phyloP scores from a whole-genome alignment of 2,113 vertebrate genomes.

The Cinclus cinclus region DNA sequence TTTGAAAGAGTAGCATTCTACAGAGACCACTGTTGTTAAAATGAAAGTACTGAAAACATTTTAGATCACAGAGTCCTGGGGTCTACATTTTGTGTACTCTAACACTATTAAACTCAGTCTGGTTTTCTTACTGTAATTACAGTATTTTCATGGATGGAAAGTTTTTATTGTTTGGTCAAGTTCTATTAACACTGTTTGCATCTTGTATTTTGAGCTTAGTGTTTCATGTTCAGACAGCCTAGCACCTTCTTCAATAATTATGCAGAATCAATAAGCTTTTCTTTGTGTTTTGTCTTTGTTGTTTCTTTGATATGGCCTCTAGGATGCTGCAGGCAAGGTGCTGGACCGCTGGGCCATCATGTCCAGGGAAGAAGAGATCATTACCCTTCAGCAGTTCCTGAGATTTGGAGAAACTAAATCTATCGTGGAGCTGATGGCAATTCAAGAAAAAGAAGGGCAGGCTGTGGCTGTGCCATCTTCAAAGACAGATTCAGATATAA shows the following conservation, averaged over 20 bases:
- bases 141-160: constrained; percentile 72
- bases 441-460: constrained; percentile 99
- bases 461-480: constrained; percentile 95
- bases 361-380: constrained; percentile 99
- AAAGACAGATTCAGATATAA: constrained; percentile 97
- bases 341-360: constrained; percentile 99
- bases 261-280: constrained; percentile 90
- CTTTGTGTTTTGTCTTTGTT: constrained; percentile 88
- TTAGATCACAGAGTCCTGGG: constrained; percentile 65
- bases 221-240: constrained; percentile 76
- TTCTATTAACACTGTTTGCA: constrained; percentile 65
- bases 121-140: constrained; percentile 72
- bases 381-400: constrained; percentile 99
- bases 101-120: constrained; percentile 71
- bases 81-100: constrained; percentile 73
- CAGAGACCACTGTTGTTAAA: constrained; percentile 63
- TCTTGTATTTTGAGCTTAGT: constrained; percentile 71
- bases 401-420: constrained; percentile 99
- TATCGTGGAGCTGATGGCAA: constrained; percentile 99
- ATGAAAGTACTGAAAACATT: constrained; percentile 63
- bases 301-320: constrained; percentile 86
- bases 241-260: constrained; percentile 81
- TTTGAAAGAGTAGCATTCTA: constrained; percentile 63
- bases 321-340: constrained; percentile 99
- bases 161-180: constrained; percentile 59